A percentile compares a stretch with the other conserved stretches of the same genome.
phyloP scores from a whole-genome alignment of 2,113 vertebrate species.

The Caloenas nicobarica region DNA sequence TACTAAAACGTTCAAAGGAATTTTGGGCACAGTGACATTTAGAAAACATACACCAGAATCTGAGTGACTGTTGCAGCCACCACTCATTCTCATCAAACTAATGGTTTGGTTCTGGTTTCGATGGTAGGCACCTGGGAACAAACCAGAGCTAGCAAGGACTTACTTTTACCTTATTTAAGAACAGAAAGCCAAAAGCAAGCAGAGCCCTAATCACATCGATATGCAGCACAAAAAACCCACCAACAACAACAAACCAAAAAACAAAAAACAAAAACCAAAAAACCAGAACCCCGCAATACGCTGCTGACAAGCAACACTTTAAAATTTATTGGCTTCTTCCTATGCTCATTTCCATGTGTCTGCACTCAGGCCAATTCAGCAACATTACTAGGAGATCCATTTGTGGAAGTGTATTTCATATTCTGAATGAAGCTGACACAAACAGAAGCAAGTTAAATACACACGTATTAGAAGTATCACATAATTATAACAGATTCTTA shows the following conservation, averaged over 20 bases:
- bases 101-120: background rate
- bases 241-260: too few relatives aligned
- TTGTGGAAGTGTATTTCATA: background rate
- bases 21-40: background rate
- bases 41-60: background rate
- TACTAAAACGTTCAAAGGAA: background rate
- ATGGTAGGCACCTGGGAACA: background rate
- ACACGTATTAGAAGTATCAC: background rate
- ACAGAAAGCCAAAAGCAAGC: background rate
- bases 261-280: too few relatives aligned
- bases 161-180: background rate
- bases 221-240: too few relatives aligned
- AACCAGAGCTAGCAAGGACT: background rate
- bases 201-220: background rate
- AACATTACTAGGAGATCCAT: background rate
- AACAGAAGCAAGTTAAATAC: background rate
- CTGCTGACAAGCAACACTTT: background rate
- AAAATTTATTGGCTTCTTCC: background rate
- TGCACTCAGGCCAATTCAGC: background rate
- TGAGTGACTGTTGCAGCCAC: background rate
- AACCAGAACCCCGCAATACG: background rate
- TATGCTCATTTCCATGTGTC: background rate
- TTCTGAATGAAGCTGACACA: background rate
- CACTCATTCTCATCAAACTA: background rate
- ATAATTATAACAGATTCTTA: background rate